These are phyloP conservation scores for Potamarius usumacintae DNA, from an alignment of 2,113 vertebrate genomes.

Conservation along the genomic window DNA sequence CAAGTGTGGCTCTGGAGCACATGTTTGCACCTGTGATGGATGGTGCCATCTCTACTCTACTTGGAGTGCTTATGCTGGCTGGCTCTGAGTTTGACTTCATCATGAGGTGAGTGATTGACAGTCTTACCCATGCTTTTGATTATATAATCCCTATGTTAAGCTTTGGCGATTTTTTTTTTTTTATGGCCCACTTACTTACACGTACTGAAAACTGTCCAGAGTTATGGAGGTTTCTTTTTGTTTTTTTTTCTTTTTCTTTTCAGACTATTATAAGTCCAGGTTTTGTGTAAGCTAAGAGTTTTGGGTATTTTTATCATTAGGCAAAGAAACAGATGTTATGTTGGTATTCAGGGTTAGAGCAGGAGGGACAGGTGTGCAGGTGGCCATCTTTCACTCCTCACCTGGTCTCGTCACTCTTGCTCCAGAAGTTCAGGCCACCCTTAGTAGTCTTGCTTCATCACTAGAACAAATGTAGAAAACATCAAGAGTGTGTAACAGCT, in stretches of 20 bases:
- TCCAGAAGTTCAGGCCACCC: slow-evolving; percentile 12
- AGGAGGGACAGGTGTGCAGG: slow-evolving; percentile 63
- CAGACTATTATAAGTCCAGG: neutral
- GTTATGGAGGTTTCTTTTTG: neutral
- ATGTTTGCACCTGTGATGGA: slow-evolving; percentile 97
- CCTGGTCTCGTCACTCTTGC: slow-evolving; percentile 73
- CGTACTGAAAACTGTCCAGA: neutral
- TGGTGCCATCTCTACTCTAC: slow-evolving; percentile 94
- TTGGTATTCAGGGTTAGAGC: slow-evolving; percentile 44
- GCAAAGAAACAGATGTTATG: slow-evolving; percentile 58
- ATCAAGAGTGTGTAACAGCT: slow-evolving; percentile 78
- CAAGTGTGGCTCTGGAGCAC: slow-evolving; percentile 89
- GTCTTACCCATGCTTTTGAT: neutral
- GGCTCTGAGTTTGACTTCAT: slow-evolving; percentile 99
- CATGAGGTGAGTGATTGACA: slow-evolving; percentile 80
- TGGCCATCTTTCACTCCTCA: slow-evolving; percentile 61
- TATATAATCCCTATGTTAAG: neutral
- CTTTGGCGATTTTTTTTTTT: neutral
- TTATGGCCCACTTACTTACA: neutral
- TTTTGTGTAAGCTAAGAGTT: neutral
- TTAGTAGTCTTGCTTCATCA: slow-evolving; percentile 49
- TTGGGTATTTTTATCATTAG: neutral
- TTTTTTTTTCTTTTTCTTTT: neutral
- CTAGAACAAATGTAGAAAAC: slow-evolving; percentile 77
- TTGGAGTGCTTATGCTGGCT: slow-evolving; percentile 95